Conservation (phyloP, 2,888 invertebrate species). For the Stomorhina lunata region DNA sequence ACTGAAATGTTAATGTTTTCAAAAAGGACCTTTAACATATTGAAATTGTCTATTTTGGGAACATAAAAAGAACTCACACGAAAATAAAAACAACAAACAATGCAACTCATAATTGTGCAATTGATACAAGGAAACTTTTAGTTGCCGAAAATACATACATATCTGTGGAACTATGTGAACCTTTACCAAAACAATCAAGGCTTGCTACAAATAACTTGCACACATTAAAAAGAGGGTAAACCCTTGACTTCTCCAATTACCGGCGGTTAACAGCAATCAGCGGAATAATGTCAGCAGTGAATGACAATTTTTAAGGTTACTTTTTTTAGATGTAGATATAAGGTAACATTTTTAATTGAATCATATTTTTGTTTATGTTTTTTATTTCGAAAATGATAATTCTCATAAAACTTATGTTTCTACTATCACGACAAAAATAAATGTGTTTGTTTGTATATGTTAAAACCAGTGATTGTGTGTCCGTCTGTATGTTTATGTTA, state of each 20-base stretch:
- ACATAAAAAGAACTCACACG: not conserved
- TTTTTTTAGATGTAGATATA: conserved; percentile 11
- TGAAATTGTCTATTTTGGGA: conserved; percentile 69
- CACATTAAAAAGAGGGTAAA: not conserved
- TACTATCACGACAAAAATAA: not conserved
- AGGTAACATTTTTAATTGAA: conserved; percentile 61
- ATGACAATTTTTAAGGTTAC: conserved; percentile 16
- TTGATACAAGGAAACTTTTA: conserved; percentile 67
- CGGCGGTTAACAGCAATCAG: conserved; percentile 62
- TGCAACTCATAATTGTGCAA: conserved; percentile 75
- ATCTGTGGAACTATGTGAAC: not conserved
- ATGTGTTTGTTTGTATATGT: conserved; percentile 9
- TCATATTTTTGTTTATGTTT: conserved; percentile 18
- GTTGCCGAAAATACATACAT: not conserved
- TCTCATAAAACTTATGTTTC: conserved; percentile 1
- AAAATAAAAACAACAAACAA: conserved; percentile 71
- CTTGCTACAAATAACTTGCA: too few species aligned
- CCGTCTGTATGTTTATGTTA: conserved; percentile 20
- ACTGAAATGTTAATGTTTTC: conserved; percentile 64
- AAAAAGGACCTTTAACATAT: conserved; percentile 71
- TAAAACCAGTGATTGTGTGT: too few species aligned
- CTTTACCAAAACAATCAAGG: not conserved
- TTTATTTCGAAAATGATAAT: not conserved
- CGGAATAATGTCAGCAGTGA: conserved; percentile 59
- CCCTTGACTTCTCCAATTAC: conserved; percentile 67